A percentile compares a stretch with the other conserved stretches of the same genome.
phyloP scores from a whole-genome alignment of 2,113 vertebrate genomes.

The Paracanthobrama guichenoti region DNA sequence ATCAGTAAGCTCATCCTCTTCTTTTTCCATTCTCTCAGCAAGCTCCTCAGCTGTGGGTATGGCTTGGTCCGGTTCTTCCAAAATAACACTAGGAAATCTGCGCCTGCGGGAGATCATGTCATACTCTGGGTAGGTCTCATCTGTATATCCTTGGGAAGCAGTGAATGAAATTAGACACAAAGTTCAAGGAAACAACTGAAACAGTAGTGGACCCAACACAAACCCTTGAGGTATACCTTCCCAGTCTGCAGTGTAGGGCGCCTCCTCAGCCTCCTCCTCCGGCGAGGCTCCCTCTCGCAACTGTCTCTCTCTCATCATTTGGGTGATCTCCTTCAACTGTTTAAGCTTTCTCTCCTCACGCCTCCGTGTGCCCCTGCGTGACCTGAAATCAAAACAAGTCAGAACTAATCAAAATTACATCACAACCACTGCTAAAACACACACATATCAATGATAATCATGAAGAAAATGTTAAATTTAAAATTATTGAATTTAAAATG shows the following conservation, averaged over 20 bases:
- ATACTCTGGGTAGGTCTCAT: constrained; percentile 88
- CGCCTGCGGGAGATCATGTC: constrained; percentile 69
- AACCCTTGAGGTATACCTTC: constrained; percentile 76
- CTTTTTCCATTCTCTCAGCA: constrained; percentile 84
- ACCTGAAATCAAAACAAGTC: constrained; percentile 58
- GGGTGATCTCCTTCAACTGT: constrained; percentile 87
- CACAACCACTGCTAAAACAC: not conserved
- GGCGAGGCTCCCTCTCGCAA: constrained; percentile 83
- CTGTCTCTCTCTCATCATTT: constrained; percentile 88
- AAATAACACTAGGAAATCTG: constrained; percentile 70
- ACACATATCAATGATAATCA: not conserved
- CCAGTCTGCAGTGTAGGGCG: constrained; percentile 88
- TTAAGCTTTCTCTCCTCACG: constrained; percentile 85
- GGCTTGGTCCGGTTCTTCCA: constrained; percentile 70
- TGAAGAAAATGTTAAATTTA: not conserved
- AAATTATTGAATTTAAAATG: too few relatives aligned
- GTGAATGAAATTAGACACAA: constrained; percentile 44
- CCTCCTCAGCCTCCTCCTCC: constrained; percentile 94
- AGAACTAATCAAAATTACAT: not conserved
- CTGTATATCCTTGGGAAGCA: constrained; percentile 88
- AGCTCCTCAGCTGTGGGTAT: constrained; percentile 87
- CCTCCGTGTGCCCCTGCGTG: constrained; percentile 45
- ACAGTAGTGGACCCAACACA: not conserved
- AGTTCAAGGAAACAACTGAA: not conserved
- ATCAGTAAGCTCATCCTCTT: constrained; percentile 64